A percentile compares a stretch with the other conserved stretches of the same genome.
These are phyloP conservation scores for Cichladusa arquata DNA, from an alignment of 2,113 vertebrate species.

Conservation along the genomic window DNA sequence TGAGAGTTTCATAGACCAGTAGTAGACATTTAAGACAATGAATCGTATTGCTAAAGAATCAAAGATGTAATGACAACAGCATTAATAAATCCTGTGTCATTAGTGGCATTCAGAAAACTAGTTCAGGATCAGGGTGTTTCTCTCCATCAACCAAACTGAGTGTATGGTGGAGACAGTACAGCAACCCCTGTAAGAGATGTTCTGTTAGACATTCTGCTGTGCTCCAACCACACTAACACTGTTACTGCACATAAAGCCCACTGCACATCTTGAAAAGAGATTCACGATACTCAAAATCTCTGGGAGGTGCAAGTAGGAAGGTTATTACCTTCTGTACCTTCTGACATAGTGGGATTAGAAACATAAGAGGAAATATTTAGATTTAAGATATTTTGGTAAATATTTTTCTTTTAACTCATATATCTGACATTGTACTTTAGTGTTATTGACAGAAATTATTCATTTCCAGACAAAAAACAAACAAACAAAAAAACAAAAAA, in stretches of 20 bases:
- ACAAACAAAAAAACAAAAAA: neutral
- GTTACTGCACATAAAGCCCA: neutral
- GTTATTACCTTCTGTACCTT: neutral
- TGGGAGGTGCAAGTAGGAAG: neutral
- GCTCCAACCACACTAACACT: neutral
- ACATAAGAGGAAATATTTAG: neutral
- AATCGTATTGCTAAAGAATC: neutral
- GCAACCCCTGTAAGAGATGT: neutral
- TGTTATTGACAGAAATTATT: neutral
- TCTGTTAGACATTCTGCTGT: neutral
- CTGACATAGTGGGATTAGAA: neutral
- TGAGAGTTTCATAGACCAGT: neutral
- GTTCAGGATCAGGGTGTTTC: neutral
- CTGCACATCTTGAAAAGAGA: neutral
- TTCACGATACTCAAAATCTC: neutral
- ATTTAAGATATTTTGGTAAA: neutral
- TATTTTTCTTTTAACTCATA: neutral
- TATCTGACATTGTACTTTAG: neutral
- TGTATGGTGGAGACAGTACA: accelerated
- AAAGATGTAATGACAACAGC: neutral
- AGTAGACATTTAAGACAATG: neutral
- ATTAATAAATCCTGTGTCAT: neutral
- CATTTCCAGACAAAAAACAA: neutral
- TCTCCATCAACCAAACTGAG: neutral
- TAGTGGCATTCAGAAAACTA: neutral